Base-by-base conservation (phyloP, 2,113 vertebrate genomes). In the Camelus bactrianus region DNA sequence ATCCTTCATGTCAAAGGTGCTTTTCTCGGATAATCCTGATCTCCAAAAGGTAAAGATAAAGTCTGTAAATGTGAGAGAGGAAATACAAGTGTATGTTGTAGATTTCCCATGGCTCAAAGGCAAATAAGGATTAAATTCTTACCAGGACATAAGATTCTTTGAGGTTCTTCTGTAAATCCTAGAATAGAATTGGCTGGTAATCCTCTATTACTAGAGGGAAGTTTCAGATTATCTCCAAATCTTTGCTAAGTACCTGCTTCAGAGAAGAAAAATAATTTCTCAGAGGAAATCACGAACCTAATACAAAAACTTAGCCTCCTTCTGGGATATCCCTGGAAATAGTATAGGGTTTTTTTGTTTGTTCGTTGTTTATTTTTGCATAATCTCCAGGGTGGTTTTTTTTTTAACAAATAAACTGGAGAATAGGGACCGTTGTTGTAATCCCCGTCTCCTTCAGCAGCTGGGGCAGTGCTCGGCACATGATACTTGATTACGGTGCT, bases 1-100 rank as follows among this genome's bases (percentile, higher is more conserved):
- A 99, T 94, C 99, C 99, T 28, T 98, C 98, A 62, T 99, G 99
- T 98, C 97, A 98, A 42, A 98, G 96, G 79, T 99, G 99, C 97
- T 97, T 98, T 70, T 99, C 99, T 35, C 98, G 98, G 84, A 50
- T 99, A 84, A 52, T 97, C 22, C 75, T 98, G 42, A 88, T 97
- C 77, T 96, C 98, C 17, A 97, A 96, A 88, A 99, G 99, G 98
- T 99, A 98, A 0, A 93, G 81, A 52, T 85, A 70, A 93, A 95
- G 12, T 8, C 15, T 82, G 1, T 87, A 58, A 54, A 5, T 30
- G 6, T 85, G 28, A 92, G 62, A 84, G 35, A 83, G 32, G 67
- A 94, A 93, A 35, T 73, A 30, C 1, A 42, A 50, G 16, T 83
- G 38, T 38, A 70, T 8, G 30, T 6, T 77, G 3, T 88, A 89